A percentile compares a stretch with the other conserved stretches of the same genome.
phyloP scores from a whole-genome alignment of 2,888 invertebrate species.

The Limnephilus marmoratus region DNA sequence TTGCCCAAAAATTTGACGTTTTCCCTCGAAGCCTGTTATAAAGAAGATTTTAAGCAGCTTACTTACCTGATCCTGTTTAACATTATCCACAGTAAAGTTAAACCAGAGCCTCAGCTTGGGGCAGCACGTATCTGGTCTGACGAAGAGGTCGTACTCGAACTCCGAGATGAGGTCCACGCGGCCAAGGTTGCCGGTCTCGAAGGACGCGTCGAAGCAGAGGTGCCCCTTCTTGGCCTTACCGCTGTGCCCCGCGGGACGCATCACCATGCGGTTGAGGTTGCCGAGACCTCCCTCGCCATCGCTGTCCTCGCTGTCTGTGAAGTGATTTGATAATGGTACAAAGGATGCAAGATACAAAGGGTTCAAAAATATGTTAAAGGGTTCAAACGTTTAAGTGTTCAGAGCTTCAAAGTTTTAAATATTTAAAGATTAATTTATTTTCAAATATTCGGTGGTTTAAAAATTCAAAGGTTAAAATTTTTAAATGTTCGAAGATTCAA shows the following conservation, averaged over 20 bases:
- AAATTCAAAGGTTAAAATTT: not conserved
- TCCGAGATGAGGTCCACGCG: conserved; percentile 95
- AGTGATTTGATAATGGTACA: not conserved
- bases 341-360: conserved; percentile 28
- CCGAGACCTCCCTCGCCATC: conserved; percentile 96
- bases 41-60: not conserved
- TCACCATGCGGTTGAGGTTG: conserved; percentile 92
- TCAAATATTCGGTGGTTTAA: not conserved
- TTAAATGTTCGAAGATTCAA: not conserved
- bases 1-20: too few species aligned
- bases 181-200: conserved; percentile 98
- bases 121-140: conserved; percentile 97
- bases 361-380: too few species aligned
- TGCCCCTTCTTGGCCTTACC: conserved; percentile 98
- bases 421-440: too few species aligned
- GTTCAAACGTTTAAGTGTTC: not conserved
- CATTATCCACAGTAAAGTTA: conserved; percentile 98
- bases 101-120: conserved; percentile 97
- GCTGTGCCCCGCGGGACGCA: conserved; percentile 93
- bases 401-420: not conserved
- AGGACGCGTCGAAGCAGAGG: conserved; percentile 97
- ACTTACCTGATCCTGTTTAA: conserved; percentile 90
- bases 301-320: conserved; percentile 91
- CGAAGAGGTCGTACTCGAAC: conserved; percentile 96
- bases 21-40: not conserved